These are phyloP conservation scores for Rhabdomys pumilio DNA, from an alignment of 2,797 vertebrate species.

Conservation along the genomic window DNA sequence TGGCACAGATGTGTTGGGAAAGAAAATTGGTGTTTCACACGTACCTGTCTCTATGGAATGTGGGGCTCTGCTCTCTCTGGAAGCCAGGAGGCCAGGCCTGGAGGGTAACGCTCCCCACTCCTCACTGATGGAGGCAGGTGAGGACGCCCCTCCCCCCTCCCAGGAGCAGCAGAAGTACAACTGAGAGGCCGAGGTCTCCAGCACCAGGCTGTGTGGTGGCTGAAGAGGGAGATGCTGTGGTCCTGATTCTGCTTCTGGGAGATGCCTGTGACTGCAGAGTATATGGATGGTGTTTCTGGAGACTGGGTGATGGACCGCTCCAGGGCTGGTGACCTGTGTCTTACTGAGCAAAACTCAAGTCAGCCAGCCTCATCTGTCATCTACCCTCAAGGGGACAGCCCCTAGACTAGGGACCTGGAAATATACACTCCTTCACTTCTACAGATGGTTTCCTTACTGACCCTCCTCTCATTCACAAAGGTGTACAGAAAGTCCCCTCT, in stretches of 20 bases:
- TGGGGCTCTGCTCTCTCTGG: neutral
- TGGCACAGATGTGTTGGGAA: neutral
- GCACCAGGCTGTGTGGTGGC: neutral
- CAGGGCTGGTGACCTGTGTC: fast-evolving
- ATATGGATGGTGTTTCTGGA: neutral
- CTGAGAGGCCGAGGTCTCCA: fast-evolving
- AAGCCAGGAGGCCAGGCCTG: neutral
- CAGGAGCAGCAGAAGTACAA: neutral
- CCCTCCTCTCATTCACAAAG: neutral
- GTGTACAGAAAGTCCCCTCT: neutral
- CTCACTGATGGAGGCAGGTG: neutral
- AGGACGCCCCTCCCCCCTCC: neutral
- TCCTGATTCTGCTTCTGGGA: neutral
- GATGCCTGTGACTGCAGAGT: fast-evolving
- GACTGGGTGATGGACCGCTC: neutral
- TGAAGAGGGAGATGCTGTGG: neutral
- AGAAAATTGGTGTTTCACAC: slow-evolving; percentile 16
- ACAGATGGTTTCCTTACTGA: neutral
- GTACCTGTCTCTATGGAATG: neutral
- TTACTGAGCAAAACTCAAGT: neutral
- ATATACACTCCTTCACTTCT: no score
- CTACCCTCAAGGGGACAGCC: neutral
- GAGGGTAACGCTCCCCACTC: neutral
- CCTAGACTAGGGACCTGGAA: neutral
- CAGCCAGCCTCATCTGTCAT: neutral